Evolutionary conservation across 2,888 invertebrate genomes (phyloP).

Genomic region (Proisotoma minuta): DNA sequence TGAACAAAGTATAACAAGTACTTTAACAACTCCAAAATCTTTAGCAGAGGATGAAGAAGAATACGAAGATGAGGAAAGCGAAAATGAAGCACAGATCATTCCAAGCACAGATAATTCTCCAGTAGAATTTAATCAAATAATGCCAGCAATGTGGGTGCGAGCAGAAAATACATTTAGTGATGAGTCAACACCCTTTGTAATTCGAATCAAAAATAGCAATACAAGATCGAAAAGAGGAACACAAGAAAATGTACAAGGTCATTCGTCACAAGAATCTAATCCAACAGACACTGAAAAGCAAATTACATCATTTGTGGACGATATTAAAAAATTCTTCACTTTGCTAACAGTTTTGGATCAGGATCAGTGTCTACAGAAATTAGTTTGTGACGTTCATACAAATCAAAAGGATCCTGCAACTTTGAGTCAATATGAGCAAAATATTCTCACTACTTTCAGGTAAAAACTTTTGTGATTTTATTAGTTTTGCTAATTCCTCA

Average conservation of each 20-base stretch:
- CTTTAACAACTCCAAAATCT: not conserved
- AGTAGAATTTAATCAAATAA: not conserved
- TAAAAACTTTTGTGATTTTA: slow-evolving; percentile 22
- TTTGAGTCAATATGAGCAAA: slow-evolving; percentile 38
- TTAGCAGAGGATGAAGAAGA: not conserved
- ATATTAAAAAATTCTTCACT: slow-evolving; percentile 43
- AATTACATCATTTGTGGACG: slow-evolving; percentile 30
- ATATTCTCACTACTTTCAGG: slow-evolving; percentile 45
- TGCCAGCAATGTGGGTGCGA: slow-evolving; percentile 27
- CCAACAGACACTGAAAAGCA: slow-evolving; percentile 24
- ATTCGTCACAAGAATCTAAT: no score
- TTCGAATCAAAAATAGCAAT: slow-evolving; percentile 18
- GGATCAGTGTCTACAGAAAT: slow-evolving; percentile 42
- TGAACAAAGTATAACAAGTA: not conserved
- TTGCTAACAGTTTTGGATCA: slow-evolving; percentile 41
- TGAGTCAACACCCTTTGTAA: slow-evolving; percentile 15
- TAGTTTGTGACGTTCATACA: slow-evolving; percentile 46
- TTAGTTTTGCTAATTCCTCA: not conserved
- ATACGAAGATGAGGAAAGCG: not conserved
- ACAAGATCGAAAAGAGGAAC: not conserved
- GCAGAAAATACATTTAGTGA: slow-evolving; percentile 14
- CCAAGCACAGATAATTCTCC: not conserved
- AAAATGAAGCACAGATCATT: not conserved
- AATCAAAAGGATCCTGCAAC: slow-evolving; percentile 27
- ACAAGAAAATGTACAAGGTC: no score